phyloP scores from a whole-genome alignment of 2,888 invertebrate species.

The Ypsolopha scabrella region DNA sequence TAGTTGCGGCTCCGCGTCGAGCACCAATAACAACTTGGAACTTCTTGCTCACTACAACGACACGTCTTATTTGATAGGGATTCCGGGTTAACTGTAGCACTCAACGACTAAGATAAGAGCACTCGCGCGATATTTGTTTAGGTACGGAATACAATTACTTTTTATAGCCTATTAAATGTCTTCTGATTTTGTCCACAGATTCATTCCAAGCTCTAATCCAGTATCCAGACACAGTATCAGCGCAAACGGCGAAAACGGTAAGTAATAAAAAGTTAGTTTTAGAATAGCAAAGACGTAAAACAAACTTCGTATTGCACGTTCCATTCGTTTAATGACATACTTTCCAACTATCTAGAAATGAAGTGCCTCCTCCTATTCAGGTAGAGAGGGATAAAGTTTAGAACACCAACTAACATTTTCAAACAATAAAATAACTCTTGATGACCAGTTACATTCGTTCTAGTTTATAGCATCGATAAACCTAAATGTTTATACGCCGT shows the following conservation, averaged over 20 bases:
- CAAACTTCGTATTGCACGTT: conserved; percentile 60
- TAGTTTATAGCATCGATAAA: too few species aligned
- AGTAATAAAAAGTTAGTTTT: conserved; percentile 37
- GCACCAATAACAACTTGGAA: conserved; percentile 44
- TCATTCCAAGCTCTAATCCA: conserved; percentile 99
- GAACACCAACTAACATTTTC: too few species aligned
- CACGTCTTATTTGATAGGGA: conserved; percentile 13
- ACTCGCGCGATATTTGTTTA: conserved; percentile 8
- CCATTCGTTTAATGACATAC: conserved; percentile 59
- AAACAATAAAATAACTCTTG: too few species aligned
- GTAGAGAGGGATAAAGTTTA: neutral
- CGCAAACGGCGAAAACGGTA: conserved; percentile 96
- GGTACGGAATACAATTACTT: neutral
- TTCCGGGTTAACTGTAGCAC: conserved; percentile 28
- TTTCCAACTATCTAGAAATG: conserved; percentile 52
- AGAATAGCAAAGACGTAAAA: conserved; percentile 51
- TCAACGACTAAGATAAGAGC: conserved; percentile 20
- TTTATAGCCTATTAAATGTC: neutral
- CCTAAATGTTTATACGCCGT: too few species aligned
- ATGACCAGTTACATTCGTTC: too few species aligned
- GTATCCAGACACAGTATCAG: conserved; percentile 96
- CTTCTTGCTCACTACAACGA: neutral
- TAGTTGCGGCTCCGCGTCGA: conserved; percentile 21
- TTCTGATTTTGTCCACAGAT: conserved; percentile 72
- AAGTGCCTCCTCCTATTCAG: conserved; percentile 24